Conservation (phyloP, 2,888 invertebrate genomes). For the Carabus problematicus region DNA sequence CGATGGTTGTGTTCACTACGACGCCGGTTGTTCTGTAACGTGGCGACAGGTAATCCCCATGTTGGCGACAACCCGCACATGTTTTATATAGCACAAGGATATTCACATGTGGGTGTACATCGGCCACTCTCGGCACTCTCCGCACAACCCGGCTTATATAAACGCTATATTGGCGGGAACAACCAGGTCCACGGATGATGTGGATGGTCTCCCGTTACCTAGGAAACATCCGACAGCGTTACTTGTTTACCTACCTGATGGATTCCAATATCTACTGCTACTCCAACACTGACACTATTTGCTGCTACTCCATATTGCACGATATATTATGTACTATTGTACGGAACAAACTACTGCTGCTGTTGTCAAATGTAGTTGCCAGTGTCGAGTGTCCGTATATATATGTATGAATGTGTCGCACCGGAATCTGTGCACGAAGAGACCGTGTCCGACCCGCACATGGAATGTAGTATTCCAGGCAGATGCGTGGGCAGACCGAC, state of each 20-base stretch:
- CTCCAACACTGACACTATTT: too few species aligned
- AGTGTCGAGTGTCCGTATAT: background rate
- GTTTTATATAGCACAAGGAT: constrained; percentile 47
- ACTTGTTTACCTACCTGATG: background rate
- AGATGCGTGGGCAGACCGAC: constrained; percentile 51
- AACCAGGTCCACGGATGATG: background rate
- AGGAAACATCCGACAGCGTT: constrained; percentile 5
- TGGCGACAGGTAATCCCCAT: constrained; percentile 47
- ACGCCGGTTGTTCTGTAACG: constrained; percentile 43
- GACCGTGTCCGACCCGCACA: constrained; percentile 32
- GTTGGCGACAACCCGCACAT: constrained; percentile 46
- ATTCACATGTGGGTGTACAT: constrained; percentile 46
- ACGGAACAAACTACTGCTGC: background rate
- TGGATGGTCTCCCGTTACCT: background rate
- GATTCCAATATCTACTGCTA: background rate
- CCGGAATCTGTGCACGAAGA: constrained; percentile 41
- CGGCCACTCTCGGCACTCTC: constrained; percentile 43
- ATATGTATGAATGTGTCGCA: background rate
- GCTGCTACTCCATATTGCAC: too few species aligned
- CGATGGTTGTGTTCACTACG: constrained; percentile 43
- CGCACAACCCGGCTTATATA: constrained; percentile 5
- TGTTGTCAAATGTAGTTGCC: too few species aligned
- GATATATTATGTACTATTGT: background rate
- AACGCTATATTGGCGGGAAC: constrained; percentile 19
- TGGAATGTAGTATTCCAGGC: constrained; percentile 42